Percentiles rank a stretch among this genome's conserved stretches.
Evolutionary conservation across 2,113 vertebrate genomes (phyloP).

Genomic region (Cottus gobio): DNA sequence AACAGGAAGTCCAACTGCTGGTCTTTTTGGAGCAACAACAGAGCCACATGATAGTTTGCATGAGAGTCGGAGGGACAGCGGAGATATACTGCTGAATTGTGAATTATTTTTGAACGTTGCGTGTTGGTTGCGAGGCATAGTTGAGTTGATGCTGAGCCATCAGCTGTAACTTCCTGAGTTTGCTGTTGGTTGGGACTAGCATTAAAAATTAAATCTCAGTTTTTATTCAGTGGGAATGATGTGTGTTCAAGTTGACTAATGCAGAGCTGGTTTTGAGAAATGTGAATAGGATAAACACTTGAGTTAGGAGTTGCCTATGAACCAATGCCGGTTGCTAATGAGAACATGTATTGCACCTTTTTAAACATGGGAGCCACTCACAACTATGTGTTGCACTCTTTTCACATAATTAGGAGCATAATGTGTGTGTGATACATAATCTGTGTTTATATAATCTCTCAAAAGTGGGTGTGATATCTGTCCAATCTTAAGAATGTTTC

Average conservation of each 20-base stretch:
- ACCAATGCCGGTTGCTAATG: background rate
- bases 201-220: background rate
- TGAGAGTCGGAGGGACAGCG: constrained; percentile 21
- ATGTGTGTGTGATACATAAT: background rate
- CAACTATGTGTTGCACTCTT: background rate
- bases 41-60: constrained; percentile 51
- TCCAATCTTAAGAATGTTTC: background rate
- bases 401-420: background rate
- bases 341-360: background rate
- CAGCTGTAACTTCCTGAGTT: constrained; percentile 55
- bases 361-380: background rate
- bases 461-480: background rate
- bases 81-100: constrained; percentile 52
- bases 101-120: constrained; percentile 48
- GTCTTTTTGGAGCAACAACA: constrained; percentile 56
- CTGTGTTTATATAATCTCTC: background rate
- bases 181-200: constrained; percentile 6
- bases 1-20: constrained; percentile 77
- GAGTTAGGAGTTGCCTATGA: background rate
- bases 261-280: constrained; percentile 16
- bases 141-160: constrained; percentile 47
- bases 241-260: background rate
- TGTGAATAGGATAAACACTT: background rate
- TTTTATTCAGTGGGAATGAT: background rate
- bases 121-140: constrained; percentile 33